Percentiles rank a stretch among this genome's conserved stretches.
These are phyloP conservation scores for Pseudomyrmex gracilis DNA, from an alignment of 1,140 invertebrate genomes.

Conservation along the genomic window DNA sequence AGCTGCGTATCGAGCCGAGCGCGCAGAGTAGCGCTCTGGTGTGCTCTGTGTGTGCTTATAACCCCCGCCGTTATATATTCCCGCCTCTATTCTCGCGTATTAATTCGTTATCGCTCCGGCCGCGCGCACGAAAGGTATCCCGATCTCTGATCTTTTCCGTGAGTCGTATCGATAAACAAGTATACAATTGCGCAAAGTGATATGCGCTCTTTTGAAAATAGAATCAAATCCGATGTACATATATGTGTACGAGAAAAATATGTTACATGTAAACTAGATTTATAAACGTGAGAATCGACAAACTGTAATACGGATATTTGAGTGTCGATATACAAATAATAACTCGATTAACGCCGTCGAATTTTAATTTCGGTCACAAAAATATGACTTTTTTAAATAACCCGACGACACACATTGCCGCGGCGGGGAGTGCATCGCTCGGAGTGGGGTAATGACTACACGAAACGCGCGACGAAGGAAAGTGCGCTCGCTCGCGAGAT, in stretches of 20 bases:
- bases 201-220: neutral
- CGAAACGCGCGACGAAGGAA: constrained; percentile 14
- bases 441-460: constrained; percentile 22
- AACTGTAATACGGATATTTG: neutral
- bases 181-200: neutral
- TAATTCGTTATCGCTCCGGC: constrained; percentile 38
- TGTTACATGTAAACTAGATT: no score
- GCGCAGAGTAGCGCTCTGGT: no score
- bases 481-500: constrained; percentile 39
- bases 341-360: no score
- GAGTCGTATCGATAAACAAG: neutral
- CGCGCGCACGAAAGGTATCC: neutral
- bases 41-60: constrained; percentile 33
- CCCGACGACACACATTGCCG: neutral
- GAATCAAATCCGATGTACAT: neutral
- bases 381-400: constrained; percentile 32
- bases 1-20: constrained; percentile 42
- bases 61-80: constrained; percentile 16
- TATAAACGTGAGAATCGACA: neutral
- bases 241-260: no score
- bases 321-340: neutral
- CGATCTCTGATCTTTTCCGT: neutral
- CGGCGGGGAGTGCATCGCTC: neutral
- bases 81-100: constrained; percentile 1
- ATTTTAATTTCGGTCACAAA: neutral